Conservation (phyloP, 2,888 invertebrate genomes). For the Melanostoma scalare region DNA sequence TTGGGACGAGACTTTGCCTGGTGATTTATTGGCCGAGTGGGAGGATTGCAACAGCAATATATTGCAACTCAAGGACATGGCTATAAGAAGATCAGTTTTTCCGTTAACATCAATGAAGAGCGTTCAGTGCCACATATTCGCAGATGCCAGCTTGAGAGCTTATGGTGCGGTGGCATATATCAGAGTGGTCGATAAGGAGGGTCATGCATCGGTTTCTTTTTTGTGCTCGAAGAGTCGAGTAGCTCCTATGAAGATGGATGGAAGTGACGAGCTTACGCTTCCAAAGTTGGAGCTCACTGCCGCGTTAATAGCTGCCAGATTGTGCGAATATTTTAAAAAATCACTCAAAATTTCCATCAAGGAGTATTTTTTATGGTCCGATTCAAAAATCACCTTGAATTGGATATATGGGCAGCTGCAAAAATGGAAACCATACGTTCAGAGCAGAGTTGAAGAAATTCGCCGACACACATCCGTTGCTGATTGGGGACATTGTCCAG, state of each 20-base stretch:
- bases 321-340: slow-evolving; percentile 26
- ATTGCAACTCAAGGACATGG: slow-evolving; percentile 15
- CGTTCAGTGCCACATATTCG: slow-evolving; percentile 40
- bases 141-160: slow-evolving; percentile 44
- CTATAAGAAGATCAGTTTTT: slow-evolving; percentile 26
- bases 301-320: slow-evolving; percentile 26
- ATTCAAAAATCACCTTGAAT: slow-evolving; percentile 38
- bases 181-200: neutral
- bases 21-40: slow-evolving; percentile 18
- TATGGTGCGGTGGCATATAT: slow-evolving; percentile 45
- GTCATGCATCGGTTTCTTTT: slow-evolving; percentile 9
- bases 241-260: slow-evolving; percentile 32
- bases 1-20: slow-evolving; percentile 24
- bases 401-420: slow-evolving; percentile 41
- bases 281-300: slow-evolving; percentile 44
- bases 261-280: slow-evolving; percentile 5
- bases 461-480: slow-evolving; percentile 23
- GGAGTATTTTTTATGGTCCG: slow-evolving; percentile 21
- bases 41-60: slow-evolving; percentile 19
- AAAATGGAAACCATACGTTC: slow-evolving; percentile 49
- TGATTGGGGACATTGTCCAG: slow-evolving; percentile 38
- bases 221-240: slow-evolving; percentile 44
- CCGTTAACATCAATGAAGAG: neutral
- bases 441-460: slow-evolving; percentile 44
- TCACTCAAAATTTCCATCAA: slow-evolving; percentile 8